These are phyloP conservation scores for Rhincodon typus DNA, from an alignment of 2,797 vertebrate genomes.

Conservation along the genomic window DNA sequence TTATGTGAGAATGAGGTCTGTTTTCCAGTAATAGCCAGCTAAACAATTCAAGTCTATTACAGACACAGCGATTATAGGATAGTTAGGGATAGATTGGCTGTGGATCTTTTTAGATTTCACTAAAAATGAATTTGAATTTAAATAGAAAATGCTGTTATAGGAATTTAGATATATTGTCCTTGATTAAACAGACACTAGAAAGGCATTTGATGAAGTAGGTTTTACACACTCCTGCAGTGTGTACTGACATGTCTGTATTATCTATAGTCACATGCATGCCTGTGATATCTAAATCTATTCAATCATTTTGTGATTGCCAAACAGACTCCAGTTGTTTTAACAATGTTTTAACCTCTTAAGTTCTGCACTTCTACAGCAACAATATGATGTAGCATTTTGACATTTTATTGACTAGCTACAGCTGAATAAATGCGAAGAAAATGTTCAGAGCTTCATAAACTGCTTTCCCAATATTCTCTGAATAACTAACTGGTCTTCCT, in stretches of 20 bases:
- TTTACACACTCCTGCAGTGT: constrained; percentile 22
- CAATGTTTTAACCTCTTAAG: constrained; percentile 26
- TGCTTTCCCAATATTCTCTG: background rate
- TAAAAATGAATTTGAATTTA: constrained; percentile 25
- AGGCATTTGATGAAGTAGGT: constrained; percentile 23
- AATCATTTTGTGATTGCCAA: constrained; percentile 24
- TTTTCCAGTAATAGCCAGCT: background rate
- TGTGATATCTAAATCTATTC: constrained; percentile 17
- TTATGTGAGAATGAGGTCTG: background rate
- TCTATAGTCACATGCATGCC: constrained; percentile 30
- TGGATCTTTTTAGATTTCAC: background rate
- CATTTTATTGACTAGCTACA: background rate
- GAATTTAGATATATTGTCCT: constrained; percentile 31
- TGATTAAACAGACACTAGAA: constrained; percentile 13
- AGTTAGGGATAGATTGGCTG: background rate
- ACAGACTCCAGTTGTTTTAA: constrained; percentile 27
- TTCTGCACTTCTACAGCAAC: background rate
- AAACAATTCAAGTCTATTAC: background rate
- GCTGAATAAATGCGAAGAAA: background rate
- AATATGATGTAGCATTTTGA: background rate
- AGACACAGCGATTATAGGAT: background rate
- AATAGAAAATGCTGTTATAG: constrained; percentile 23
- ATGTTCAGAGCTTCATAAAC: background rate
- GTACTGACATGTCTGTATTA: constrained; percentile 35
- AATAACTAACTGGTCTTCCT: background rate